Evolutionary conservation across 1,140 invertebrate species (phyloP).

Genomic region (Diuraphis noxia): DNA sequence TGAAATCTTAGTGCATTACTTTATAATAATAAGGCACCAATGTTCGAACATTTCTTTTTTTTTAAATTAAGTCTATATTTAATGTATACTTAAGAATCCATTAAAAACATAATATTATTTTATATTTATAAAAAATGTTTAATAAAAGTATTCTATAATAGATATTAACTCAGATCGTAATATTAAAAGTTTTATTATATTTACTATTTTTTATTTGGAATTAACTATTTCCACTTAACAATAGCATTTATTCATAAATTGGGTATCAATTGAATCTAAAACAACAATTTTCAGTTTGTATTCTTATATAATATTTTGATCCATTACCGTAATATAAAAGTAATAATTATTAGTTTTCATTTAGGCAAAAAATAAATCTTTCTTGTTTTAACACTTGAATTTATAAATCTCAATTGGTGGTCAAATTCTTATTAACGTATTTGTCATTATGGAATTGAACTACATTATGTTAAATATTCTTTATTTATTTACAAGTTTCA

Average conservation of each 20-base stretch:
- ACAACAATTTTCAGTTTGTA: neutral
- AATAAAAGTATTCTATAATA: neutral
- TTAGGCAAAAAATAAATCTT: neutral
- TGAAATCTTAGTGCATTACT: neutral
- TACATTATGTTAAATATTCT: neutral
- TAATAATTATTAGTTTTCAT: neutral
- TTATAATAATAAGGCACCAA: neutral
- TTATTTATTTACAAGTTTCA: neutral
- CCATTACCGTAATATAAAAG: neutral
- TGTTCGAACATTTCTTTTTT: neutral
- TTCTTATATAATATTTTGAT: neutral
- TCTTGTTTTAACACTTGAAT: neutral
- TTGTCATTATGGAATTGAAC: neutral
- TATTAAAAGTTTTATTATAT: neutral
- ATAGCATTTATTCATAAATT: neutral
- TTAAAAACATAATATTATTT: neutral
- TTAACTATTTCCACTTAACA: neutral
- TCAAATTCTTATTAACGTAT: too few relatives aligned
- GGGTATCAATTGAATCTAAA: neutral
- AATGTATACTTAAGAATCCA: neutral
- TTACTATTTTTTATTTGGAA: too few relatives aligned
- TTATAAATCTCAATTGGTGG: neutral
- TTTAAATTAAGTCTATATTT: neutral
- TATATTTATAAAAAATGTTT: neutral
- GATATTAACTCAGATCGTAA: neutral